Evolutionary conservation across 2,797 vertebrate species (phyloP).

Genomic region (Pogoniulus pusillus): DNA sequence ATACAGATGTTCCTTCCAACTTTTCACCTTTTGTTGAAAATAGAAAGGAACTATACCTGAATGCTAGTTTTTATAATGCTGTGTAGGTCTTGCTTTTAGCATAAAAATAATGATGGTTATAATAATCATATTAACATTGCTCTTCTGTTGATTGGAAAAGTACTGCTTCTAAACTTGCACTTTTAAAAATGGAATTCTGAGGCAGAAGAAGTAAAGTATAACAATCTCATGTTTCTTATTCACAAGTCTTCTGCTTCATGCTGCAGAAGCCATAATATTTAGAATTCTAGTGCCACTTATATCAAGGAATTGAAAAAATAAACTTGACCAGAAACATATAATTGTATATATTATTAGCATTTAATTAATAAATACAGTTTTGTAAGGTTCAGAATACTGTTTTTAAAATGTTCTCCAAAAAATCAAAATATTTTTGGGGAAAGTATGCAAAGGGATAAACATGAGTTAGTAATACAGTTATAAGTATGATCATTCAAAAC

Average conservation of each 20-base stretch:
- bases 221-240: not conserved
- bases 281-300: not conserved
- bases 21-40: not conserved
- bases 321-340: not conserved
- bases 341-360: slow-evolving; percentile 14
- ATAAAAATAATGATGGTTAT: not conserved
- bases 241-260: not conserved
- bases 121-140: not conserved
- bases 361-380: slow-evolving; percentile 38
- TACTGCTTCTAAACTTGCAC: not conserved
- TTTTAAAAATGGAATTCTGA: not conserved
- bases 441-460: slow-evolving; percentile 50
- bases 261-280: slow-evolving; percentile 4
- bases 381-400: slow-evolving; percentile 44
- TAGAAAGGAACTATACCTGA: not conserved
- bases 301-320: slow-evolving; percentile 17
- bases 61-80: not conserved
- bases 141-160: not conserved
- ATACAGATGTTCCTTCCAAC: slow-evolving; percentile 6
- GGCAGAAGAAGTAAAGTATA: not conserved
- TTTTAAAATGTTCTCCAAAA: slow-evolving; percentile 49
- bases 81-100: not conserved
- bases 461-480: slow-evolving; percentile 60
- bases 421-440: slow-evolving; percentile 37
- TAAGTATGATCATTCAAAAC: slow-evolving; percentile 81